Base-by-base conservation (phyloP, 2,113 vertebrate genomes). In the Ginglymostoma cirratum region DNA sequence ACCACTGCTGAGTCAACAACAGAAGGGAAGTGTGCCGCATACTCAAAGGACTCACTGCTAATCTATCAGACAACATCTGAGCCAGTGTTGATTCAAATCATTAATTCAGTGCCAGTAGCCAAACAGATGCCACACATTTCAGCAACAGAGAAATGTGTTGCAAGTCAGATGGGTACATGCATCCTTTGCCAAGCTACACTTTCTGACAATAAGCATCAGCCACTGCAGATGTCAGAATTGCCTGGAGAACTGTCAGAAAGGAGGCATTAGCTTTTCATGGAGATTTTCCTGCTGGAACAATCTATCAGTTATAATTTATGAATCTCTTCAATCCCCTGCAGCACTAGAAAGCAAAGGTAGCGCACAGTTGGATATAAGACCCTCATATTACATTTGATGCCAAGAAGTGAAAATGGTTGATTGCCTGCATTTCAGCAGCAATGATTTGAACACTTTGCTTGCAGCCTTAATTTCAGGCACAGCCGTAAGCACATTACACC, bases 31-130 rank as follows among this genome's bases (percentile, higher is more conserved):
- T 93, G 89, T 93, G 61, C 34, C n/a, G 89, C 61, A 93, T 93
- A 55, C 87, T 90, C 67, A 72, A 95, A 95, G 66, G 42, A 67
- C 42, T 95, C 42, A 48, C 69, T 45, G 69, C 69, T 72, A 72
- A 95, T 70, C 67, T 70, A 95, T 52, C 67, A 95, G 94, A 95
- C 94, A 30, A 67, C 94, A 95, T 95, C 94, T 95, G 94, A 95
- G 66, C 69, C 45, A 72, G 66, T 48, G 69, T 42, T 95, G 94
- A 95, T 72, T 69, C 69, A 95, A 95, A 15, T 95, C 94, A 95
- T 72, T 72, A 95, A 45, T 48, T 95, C 94, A 95, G 23, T 52
- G 69, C 94, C 67, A 52, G 12, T 6, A 95, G 94, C 42, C 66
- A 95, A 95, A 52, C 94, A 95, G 67, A 95, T 95, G 94, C 66